These are phyloP conservation scores for Drosophila aff. DNA, from an alignment of 1,140 invertebrate species.

Conservation along the genomic window DNA sequence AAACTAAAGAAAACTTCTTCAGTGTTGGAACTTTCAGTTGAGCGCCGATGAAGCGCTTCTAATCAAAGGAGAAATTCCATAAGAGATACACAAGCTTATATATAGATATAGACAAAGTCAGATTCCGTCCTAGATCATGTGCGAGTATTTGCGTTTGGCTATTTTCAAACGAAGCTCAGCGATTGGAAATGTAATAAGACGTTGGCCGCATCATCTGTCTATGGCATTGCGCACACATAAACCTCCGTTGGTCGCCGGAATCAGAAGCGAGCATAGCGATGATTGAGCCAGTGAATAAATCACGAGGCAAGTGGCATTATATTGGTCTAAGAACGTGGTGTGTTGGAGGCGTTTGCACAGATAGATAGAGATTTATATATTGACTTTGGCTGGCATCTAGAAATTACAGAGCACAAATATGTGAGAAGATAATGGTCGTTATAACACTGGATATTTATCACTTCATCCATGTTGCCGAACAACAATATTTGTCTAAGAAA, in stretches of 20 bases:
- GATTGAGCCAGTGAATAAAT: conserved; percentile 41
- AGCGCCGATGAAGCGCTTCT: conserved; percentile 54
- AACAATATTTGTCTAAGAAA: too few species aligned
- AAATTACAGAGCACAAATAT: background rate
- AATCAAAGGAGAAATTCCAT: conserved; percentile 69
- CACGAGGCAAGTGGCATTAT: conserved; percentile 24
- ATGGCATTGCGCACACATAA: conserved; percentile 43
- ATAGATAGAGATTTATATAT: conserved; percentile 1
- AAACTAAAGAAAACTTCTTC: background rate
- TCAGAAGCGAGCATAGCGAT: conserved; percentile 18
- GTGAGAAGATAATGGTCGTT: too few species aligned
- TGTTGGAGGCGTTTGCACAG: conserved; percentile 15
- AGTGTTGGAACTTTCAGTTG: conserved; percentile 20
- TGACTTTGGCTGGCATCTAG: background rate
- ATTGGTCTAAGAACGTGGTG: conserved; percentile 16
- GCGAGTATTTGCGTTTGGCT: conserved; percentile 31
- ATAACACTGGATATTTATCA: background rate
- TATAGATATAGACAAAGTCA: conserved; percentile 12
- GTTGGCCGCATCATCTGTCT: conserved; percentile 33
- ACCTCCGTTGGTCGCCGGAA: conserved; percentile 15
- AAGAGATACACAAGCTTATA: conserved; percentile 34
- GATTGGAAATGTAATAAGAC: conserved; percentile 37
- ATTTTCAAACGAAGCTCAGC: conserved; percentile 30
- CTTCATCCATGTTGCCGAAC: too few species aligned
- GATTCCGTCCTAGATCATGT: conserved; percentile 38